Percentiles rank a stretch among this genome's conserved stretches.
phyloP scores from a whole-genome alignment of 2,888 invertebrate species.

The Branchellion lobata region DNA sequence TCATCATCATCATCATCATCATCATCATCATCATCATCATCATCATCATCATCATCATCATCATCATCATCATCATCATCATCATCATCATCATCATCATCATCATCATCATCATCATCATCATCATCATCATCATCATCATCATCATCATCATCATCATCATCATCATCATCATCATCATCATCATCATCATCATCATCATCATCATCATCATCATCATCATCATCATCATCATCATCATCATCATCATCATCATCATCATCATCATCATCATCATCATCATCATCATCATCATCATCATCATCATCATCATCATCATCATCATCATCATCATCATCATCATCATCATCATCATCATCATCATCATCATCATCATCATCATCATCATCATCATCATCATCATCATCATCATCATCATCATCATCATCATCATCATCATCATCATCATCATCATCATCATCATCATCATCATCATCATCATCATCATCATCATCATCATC shows the following conservation, averaged over 20 bases:
- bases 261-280: slow-evolving; percentile 38
- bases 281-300: slow-evolving; percentile 38
- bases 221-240: slow-evolving; percentile 38
- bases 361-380: slow-evolving; percentile 12
- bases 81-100: slow-evolving; percentile 39
- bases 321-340: slow-evolving; percentile 35
- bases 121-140: slow-evolving; percentile 40
- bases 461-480: slow-evolving; percentile 39
- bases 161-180: slow-evolving; percentile 38
- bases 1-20: slow-evolving; percentile 38
- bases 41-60: slow-evolving; percentile 38
- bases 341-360: neutral
- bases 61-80: slow-evolving; percentile 39
- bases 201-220: slow-evolving; percentile 38
- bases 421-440: slow-evolving; percentile 37
- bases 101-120: slow-evolving; percentile 40
- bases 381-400: slow-evolving; percentile 39
- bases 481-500: slow-evolving; percentile 24
- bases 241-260: slow-evolving; percentile 39
- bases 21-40: slow-evolving; percentile 38
- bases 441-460: slow-evolving; percentile 41
- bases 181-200: slow-evolving; percentile 38
- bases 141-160: slow-evolving; percentile 39
- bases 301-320: slow-evolving; percentile 38
- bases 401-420: slow-evolving; percentile 32